A percentile compares a stretch with the other conserved stretches of the same genome.
Evolutionary conservation across 2,888 invertebrate genomes (phyloP).

Genomic region (Gastracanthus pulcherrimus): DNA sequence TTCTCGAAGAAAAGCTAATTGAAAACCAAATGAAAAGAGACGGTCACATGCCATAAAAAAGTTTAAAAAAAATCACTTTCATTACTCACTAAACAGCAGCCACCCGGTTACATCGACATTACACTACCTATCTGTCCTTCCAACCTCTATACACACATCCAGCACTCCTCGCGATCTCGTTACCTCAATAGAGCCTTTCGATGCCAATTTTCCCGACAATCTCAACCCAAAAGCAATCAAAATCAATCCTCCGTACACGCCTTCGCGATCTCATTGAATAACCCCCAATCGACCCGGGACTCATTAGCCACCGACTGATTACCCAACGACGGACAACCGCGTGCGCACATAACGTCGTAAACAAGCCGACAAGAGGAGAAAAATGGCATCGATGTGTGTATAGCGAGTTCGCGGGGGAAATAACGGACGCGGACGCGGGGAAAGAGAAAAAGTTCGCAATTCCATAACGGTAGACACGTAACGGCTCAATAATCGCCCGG

Average conservation of each 20-base stretch:
- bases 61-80: background rate
- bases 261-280: background rate
- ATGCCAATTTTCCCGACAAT: background rate
- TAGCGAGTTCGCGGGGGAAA: slow-evolving; percentile 4
- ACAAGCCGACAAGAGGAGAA: background rate
- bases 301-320: background rate
- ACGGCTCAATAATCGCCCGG: background rate
- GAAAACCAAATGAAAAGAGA: background rate
- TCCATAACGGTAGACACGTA: background rate
- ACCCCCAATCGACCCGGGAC: background rate
- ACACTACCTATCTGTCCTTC: no score
- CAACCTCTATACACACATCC: background rate
- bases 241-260: background rate
- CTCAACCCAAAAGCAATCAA: background rate
- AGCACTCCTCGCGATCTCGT: background rate
- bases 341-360: background rate
- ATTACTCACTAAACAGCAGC: no score
- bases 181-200: background rate
- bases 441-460: background rate
- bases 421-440: background rate
- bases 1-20: background rate
- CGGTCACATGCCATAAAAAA: background rate
- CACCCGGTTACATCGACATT: no score
- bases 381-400: background rate
- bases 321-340: background rate